Evolutionary conservation across 2,113 vertebrate genomes (phyloP).

Genomic region (Origma solitaria): DNA sequence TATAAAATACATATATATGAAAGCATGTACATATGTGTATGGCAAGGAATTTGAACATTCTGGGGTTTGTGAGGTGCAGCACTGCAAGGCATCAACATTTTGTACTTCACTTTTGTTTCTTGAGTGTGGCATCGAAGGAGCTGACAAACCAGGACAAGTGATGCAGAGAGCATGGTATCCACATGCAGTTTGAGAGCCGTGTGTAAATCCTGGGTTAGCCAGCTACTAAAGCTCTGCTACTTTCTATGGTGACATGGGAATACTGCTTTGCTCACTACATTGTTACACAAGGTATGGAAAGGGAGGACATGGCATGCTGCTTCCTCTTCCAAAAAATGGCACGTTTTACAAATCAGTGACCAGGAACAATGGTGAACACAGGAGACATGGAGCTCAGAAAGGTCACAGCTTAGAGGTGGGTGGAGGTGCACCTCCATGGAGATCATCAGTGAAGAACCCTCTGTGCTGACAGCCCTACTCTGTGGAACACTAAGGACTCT

Average conservation of each 20-base stretch:
- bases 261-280: background rate
- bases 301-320: background rate
- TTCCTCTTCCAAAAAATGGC: background rate
- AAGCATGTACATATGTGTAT: fast-evolving
- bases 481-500: background rate
- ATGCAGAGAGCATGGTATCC: background rate
- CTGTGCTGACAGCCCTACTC: background rate
- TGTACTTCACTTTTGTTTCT: background rate
- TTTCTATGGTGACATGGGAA: background rate
- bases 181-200: fast-evolving
- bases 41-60: background rate
- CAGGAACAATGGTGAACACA: background rate
- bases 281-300: background rate
- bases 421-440: background rate
- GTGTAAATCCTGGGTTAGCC: background rate
- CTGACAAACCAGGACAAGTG: background rate
- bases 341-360: background rate
- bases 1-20: background rate
- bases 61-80: background rate
- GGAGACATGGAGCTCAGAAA: background rate
- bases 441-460: background rate
- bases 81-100: background rate
- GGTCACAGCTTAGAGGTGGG: background rate
- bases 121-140: background rate
- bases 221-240: background rate